These are phyloP conservation scores for Montifringilla adamsi DNA, from an alignment of 2,113 vertebrate genomes.

Conservation along the genomic window DNA sequence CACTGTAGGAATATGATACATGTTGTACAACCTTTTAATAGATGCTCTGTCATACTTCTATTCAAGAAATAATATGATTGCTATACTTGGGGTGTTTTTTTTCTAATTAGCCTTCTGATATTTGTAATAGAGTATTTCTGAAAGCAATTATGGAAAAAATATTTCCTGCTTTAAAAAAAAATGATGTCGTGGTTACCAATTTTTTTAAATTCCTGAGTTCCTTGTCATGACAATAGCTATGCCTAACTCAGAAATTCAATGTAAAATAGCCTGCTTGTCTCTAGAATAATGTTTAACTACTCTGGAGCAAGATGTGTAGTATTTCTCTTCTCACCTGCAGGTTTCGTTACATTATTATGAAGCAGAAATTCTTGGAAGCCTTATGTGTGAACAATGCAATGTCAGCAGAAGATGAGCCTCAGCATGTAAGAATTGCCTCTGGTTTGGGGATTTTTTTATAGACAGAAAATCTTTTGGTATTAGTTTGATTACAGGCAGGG, in stretches of 20 bases:
- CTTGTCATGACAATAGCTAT: neutral
- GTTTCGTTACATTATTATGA: constrained; percentile 94
- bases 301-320: neutral
- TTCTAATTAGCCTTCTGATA: neutral
- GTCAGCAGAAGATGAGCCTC: constrained; percentile 90
- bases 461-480: neutral
- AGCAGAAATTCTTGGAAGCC: constrained; percentile 97
- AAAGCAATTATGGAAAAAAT: neutral
- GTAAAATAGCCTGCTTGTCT: neutral
- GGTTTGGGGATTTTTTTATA: neutral
- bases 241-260: neutral
- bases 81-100: neutral
- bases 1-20: neutral
- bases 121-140: neutral
- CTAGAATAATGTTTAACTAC: neutral
- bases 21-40: neutral
- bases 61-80: neutral
- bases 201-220: neutral
- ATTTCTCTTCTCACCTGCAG: constrained; percentile 69
- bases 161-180: neutral
- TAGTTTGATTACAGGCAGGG: neutral
- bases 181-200: neutral
- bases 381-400: constrained; percentile 98
- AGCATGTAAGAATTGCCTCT: constrained; percentile 85
- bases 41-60: neutral